phyloP scores from a whole-genome alignment of 2,797 vertebrate species.

The Esox masquinongy region DNA sequence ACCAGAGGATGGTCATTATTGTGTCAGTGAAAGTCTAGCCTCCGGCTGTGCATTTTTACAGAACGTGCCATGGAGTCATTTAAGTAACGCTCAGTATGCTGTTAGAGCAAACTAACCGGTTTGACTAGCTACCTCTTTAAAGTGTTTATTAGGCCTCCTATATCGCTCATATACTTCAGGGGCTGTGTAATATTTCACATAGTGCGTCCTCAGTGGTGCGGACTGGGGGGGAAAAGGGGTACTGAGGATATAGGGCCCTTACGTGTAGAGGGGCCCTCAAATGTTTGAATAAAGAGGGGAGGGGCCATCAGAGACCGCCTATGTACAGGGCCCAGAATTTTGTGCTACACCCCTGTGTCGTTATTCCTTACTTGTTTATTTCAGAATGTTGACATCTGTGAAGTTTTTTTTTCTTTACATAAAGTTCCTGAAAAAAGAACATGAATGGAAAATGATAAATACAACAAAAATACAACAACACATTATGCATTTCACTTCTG shows the following conservation, averaged over 20 bases:
- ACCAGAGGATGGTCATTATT: background rate
- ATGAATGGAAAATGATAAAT: background rate
- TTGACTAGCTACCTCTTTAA: background rate
- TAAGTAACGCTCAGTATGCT: slow-evolving; percentile 12
- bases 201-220: background rate
- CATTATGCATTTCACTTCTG: background rate
- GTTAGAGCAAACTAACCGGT: slow-evolving; percentile 11
- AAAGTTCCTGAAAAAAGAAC: background rate
- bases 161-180: slow-evolving; percentile 20
- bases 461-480: background rate
- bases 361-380: background rate
- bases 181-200: background rate
- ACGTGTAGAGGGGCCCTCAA: too few relatives aligned
- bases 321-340: too few relatives aligned
- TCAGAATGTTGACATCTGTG: background rate
- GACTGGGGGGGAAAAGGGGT: too few relatives aligned
- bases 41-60: slow-evolving; percentile 4
- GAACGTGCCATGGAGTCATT: background rate
- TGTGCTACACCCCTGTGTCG: too few relatives aligned
- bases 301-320: too few relatives aligned
- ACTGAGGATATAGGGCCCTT: too few relatives aligned
- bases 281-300: too few relatives aligned
- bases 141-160: background rate
- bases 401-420: background rate
- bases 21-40: slow-evolving; percentile 1